These are phyloP conservation scores for Bursaphelenchus okinawaensis DNA, from an alignment of 2,888 invertebrate genomes.

Conservation along the genomic window DNA sequence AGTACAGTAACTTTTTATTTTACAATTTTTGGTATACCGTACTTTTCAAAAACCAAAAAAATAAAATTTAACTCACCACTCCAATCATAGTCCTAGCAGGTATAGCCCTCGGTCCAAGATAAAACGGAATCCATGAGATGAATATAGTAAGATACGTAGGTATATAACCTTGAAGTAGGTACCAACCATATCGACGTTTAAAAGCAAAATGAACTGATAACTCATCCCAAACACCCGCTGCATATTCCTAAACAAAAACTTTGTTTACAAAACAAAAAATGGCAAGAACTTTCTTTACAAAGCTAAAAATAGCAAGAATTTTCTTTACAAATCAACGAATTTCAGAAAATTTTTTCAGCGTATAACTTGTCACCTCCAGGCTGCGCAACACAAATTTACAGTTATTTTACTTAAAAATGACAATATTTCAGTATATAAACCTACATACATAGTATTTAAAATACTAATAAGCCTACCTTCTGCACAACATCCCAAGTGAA, in stretches of 20 bases:
- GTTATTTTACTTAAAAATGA: too few species aligned
- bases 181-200: conserved; percentile 56
- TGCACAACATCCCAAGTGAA: conserved; percentile 1
- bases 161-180: conserved; percentile 56
- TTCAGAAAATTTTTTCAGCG: too few species aligned
- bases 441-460: conserved; percentile 5
- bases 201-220: conserved; percentile 54
- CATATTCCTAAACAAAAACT: conserved; percentile 40
- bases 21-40: too few species aligned
- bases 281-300: too few species aligned
- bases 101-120: conserved; percentile 52
- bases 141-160: conserved; percentile 57
- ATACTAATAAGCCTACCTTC: not conserved
- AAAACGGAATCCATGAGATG: conserved; percentile 58
- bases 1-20: too few species aligned
- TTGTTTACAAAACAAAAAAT: not conserved
- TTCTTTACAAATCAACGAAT: too few species aligned
- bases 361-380: too few species aligned
- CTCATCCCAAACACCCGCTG: conserved; percentile 57
- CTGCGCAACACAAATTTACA: too few species aligned
- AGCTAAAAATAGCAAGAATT: too few species aligned
- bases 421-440: too few species aligned
- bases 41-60: not conserved
- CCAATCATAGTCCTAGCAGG: conserved; percentile 56
- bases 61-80: conserved; percentile 25